Base-by-base conservation (phyloP, 2,888 invertebrate species). In the Dromius quadrimaculatus region DNA sequence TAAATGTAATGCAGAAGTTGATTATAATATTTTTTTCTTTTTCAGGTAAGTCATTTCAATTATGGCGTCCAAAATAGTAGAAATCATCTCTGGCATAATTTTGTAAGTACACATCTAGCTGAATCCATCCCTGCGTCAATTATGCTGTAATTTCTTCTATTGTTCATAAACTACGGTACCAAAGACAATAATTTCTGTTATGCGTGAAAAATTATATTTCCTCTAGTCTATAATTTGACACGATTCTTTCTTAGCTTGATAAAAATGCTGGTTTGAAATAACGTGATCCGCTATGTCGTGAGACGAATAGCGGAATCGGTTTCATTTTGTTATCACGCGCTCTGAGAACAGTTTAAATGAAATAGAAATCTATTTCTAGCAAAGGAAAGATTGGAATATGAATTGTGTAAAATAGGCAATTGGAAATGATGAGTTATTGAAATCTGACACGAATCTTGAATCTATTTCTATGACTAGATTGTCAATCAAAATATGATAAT, bases 61-160 rank as follows among this genome's bases (percentile, higher is more conserved):
- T 11, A 8, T 8, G 8, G 11, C n/a, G 6, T 36, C 2, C 36
- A 36, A n/a, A n/a, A n/a, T n/a, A n/a, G n/a, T n/a, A n/a, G n/a
- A n/a, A n/a, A n/a, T n/a, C n/a, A n/a, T n/a, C n/a, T n/a, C n/a
- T n/a, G n/a, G n/a, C n/a, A n/a, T n/a, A n/a, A n/a, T n/a, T 36
- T 36, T 11, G 36, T 36, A 36, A 36, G 36, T 36, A 36, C 36
- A 3, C 3, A 3, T 36, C 1, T 36, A 6, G 1, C 5, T 47
- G 47, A 47, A 11, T 22, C 11, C 47, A 23, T n/a, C 23, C 47
- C 23, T 47, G 47, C n/a, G 1, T 22, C 47, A 47, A 47, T 47
- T 19, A 9, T 20, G 11, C 47, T 47, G 23, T 47, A 47, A 47
- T 47, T 47, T 47, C n/a, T 36, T n/a, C 22, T 47, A 47, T 47